phyloP scores from a whole-genome alignment of 2,113 vertebrate genomes.

The Ciconia stormi region DNA sequence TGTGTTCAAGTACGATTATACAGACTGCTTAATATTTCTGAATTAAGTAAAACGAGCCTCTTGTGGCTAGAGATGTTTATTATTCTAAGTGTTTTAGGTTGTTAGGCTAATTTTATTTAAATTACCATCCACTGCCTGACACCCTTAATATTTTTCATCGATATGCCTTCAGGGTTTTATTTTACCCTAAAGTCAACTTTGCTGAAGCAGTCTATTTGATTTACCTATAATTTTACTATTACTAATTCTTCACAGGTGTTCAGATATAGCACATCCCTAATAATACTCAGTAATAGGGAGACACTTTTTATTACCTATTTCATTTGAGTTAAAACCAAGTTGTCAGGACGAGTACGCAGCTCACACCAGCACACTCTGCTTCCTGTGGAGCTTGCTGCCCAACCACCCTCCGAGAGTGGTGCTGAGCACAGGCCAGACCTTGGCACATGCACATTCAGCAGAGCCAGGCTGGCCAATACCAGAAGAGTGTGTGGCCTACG shows the following conservation, averaged over 20 bases:
- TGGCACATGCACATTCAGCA: background rate
- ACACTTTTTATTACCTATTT: background rate
- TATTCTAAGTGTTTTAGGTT: constrained; percentile 18
- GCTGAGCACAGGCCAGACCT: background rate
- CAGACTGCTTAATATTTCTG: background rate
- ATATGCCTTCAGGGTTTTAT: background rate
- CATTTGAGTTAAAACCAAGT: background rate
- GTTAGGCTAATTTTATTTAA: constrained; percentile 41
- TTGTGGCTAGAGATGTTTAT: background rate
- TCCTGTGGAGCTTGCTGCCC: background rate
- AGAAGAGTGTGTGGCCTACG: background rate
- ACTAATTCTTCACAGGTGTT: background rate
- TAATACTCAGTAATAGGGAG: background rate
- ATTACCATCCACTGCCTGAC: background rate
- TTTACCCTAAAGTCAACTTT: background rate
- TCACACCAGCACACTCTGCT: background rate
- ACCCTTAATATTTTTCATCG: background rate
- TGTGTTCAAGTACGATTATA: background rate
- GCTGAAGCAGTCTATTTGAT: background rate
- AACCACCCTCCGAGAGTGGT: rapidly evolving
- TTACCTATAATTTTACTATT: background rate
- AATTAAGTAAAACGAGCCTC: background rate
- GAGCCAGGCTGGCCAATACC: background rate
- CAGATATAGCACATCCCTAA: background rate
- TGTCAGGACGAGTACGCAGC: background rate